phyloP scores from a whole-genome alignment of 2,113 vertebrate species.

The Dipodomys stephensi region DNA sequence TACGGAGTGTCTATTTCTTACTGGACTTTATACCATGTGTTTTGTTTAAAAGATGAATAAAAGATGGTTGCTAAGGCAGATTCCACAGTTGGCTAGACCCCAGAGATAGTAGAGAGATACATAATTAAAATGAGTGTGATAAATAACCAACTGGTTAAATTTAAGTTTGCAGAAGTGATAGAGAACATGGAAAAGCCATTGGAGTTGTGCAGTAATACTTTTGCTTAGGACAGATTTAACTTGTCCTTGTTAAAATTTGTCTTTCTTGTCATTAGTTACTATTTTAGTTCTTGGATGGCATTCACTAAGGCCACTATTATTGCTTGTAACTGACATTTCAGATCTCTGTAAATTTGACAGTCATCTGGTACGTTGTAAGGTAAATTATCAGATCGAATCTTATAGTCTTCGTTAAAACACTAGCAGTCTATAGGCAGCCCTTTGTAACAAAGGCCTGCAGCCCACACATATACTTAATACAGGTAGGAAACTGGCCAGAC shows the following conservation, averaged over 20 bases:
- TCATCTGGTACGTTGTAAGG: background rate
- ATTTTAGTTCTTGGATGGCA: background rate
- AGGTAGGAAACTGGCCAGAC: too few species aligned
- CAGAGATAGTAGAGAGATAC: background rate
- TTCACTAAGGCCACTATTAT: background rate
- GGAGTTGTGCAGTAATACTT: background rate
- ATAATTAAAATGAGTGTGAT: slow-evolving; percentile 5
- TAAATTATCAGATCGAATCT: too few species aligned
- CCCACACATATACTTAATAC: too few species aligned
- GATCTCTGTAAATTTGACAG: slow-evolving; percentile 1
- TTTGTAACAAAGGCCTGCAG: too few species aligned
- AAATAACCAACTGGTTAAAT: background rate
- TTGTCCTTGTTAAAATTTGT: background rate
- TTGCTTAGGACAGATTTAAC: background rate
- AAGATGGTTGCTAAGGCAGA: slow-evolving; percentile 24
- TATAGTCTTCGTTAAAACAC: too few species aligned
- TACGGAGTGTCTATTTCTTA: slow-evolving; percentile 39
- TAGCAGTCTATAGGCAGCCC: too few species aligned
- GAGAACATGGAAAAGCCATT: slow-evolving; percentile 9
- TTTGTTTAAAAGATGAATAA: slow-evolving; percentile 53
- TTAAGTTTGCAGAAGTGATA: background rate
- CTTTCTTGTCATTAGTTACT: slow-evolving; percentile 5
- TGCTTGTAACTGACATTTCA: background rate
- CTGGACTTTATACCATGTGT: background rate
- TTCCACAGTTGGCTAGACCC: background rate